A percentile compares a stretch with the other conserved stretches of the same genome.
phyloP scores from a whole-genome alignment of 2,888 invertebrate genomes.

The Arrhopalites spinosus region DNA sequence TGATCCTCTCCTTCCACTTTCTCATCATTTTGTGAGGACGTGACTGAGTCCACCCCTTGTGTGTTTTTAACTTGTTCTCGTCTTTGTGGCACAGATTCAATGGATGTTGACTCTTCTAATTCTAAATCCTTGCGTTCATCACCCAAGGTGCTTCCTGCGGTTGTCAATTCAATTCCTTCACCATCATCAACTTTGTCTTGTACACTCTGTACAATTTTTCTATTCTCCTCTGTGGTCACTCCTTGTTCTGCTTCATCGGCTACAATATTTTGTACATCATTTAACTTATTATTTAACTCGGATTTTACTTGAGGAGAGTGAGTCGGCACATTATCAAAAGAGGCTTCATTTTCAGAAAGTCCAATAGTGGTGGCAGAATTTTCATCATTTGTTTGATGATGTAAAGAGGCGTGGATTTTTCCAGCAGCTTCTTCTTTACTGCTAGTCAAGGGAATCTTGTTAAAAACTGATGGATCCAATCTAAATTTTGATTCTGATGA shows the following conservation, averaged over 20 bases:
- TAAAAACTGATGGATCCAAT: conserved; percentile 39
- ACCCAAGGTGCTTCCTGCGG: conserved; percentile 18
- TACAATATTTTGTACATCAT: neutral
- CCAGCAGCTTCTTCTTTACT: conserved; percentile 8
- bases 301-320: neutral
- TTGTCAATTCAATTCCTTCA: conserved; percentile 25
- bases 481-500: conserved; percentile 31
- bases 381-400: too few relatives aligned
- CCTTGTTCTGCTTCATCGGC: conserved; percentile 11
- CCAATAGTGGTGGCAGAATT: too few relatives aligned
- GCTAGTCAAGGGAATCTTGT: conserved; percentile 10
- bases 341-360: neutral
- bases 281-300: neutral
- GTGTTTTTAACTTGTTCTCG: neutral
- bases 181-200: neutral
- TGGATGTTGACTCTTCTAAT: conserved; percentile 1
- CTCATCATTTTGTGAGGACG: conserved; percentile 7
- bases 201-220: neutral
- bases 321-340: neutral
- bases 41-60: neutral
- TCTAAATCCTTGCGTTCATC: conserved; percentile 14
- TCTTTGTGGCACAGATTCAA: neutral
- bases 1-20: neutral
- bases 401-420: too few relatives aligned
- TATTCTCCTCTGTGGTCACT: conserved; percentile 22